Conservation (phyloP, 2,113 vertebrate genomes). For the Taxidea taxus region DNA sequence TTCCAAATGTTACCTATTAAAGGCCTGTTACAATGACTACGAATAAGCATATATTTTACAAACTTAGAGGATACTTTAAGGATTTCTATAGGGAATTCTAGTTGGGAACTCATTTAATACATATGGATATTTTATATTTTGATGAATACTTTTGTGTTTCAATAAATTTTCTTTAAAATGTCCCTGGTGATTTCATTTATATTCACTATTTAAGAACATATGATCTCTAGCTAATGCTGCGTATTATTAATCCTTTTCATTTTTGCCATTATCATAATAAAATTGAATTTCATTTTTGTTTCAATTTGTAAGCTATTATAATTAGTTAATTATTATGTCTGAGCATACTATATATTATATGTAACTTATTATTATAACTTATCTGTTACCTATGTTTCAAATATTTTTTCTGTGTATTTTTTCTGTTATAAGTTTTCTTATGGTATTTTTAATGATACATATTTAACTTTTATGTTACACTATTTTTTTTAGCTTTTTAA, state of each 20-base stretch:
- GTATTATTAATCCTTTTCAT: neutral
- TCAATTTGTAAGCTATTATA: neutral
- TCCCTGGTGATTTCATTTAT: neutral
- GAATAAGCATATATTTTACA: neutral
- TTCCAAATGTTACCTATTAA: neutral
- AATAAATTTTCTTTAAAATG: neutral
- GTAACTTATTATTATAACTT: neutral
- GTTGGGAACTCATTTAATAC: neutral
- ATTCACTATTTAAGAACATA: neutral
- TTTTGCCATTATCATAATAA: neutral
- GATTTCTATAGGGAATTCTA: neutral
- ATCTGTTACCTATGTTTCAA: neutral
- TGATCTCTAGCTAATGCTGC: neutral
- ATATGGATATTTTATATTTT: neutral
- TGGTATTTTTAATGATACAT: neutral
- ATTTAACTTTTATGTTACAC: constrained; percentile 1
- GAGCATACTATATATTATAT: neutral
- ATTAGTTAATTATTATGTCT: neutral
- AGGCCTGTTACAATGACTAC: neutral
- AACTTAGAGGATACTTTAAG: neutral
- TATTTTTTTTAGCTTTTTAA: neutral
- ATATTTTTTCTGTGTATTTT: neutral
- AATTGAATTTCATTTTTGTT: constrained; percentile 29
- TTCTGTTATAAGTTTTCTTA: neutral
- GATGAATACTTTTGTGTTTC: neutral